phyloP scores from a whole-genome alignment of 2,113 vertebrate species.

The Collichthys lucidus region DNA sequence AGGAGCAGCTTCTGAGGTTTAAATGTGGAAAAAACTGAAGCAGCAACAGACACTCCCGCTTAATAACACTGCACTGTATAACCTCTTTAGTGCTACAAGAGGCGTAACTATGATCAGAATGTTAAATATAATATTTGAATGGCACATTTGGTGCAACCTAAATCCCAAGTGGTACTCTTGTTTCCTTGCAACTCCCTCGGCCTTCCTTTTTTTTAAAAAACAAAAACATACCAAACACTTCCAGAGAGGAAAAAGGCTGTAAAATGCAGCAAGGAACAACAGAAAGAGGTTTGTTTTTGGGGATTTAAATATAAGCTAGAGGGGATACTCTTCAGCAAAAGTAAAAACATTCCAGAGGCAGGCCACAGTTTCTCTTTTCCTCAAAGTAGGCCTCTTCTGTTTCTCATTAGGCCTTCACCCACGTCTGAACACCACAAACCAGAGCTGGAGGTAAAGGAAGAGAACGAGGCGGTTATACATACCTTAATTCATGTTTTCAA shows the following conservation, averaged over 20 bases:
- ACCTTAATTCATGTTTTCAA: background rate
- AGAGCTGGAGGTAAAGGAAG: background rate
- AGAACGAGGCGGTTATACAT: background rate
- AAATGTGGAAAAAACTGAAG: constrained; percentile 47
- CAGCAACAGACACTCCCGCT: background rate
- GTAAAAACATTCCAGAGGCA: constrained; percentile 65
- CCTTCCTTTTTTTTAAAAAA: background rate
- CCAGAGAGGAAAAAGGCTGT: background rate
- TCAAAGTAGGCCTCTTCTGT: constrained; percentile 60
- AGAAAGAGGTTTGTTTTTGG: background rate
- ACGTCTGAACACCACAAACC: constrained; percentile 28
- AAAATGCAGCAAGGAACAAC: background rate
- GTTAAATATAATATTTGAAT: constrained; percentile 24
- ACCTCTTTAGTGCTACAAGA: background rate
- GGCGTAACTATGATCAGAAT: constrained; percentile 2
- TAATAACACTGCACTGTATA: constrained; percentile 2
- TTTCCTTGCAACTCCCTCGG: background rate
- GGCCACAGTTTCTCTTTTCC: constrained; percentile 44
- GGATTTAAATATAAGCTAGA: constrained; percentile 7
- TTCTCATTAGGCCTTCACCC: constrained; percentile 61
- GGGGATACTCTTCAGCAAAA: constrained; percentile 49
- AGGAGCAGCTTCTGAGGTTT: constrained; percentile 17
- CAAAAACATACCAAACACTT: background rate
- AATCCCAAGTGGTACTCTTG: constrained; percentile 4
- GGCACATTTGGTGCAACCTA: constrained; percentile 3